Conservation (phyloP, 37 sponge, comb jelly and placozoan genomes). For the Petrosia ficiformis region DNA sequence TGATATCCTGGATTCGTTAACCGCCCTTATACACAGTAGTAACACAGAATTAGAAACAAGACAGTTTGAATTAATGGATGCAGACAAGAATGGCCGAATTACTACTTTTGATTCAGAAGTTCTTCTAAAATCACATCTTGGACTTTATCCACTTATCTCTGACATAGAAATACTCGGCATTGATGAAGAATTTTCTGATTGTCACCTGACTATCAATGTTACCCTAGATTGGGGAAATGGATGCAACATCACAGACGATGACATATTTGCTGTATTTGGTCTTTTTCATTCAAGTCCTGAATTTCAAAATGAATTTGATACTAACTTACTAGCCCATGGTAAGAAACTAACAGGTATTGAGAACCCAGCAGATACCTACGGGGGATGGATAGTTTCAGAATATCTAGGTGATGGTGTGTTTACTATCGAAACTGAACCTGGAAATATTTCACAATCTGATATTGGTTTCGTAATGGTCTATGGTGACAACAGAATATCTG, state of each 20-base stretch:
- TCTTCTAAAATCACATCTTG: constrained; percentile 38
- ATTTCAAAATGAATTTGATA: constrained; percentile 48
- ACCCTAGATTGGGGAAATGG: constrained; percentile 36
- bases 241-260: neutral
- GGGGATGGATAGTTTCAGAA: constrained; percentile 64
- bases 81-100: constrained; percentile 56
- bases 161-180: constrained; percentile 29
- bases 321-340: constrained; percentile 43
- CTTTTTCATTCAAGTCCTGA: constrained; percentile 28
- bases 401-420: constrained; percentile 51
- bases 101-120: constrained; percentile 36
- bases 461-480: constrained; percentile 49
- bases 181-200: constrained; percentile 53
- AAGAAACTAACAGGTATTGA: neutral
- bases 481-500: neutral
- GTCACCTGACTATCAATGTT: constrained; percentile 50
- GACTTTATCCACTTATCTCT: constrained; percentile 35
- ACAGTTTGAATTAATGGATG: constrained; percentile 63
- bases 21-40: neutral
- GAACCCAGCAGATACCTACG: constrained; percentile 32
- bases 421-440: constrained; percentile 32
- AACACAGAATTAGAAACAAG: neutral
- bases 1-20: constrained; percentile 46
- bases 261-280: constrained; percentile 44
- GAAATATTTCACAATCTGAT: constrained; percentile 19